Evolutionary conservation across 2,797 vertebrate species (phyloP), one percentile per base, ranked within the genome.

Genomic region (Ispidina lecontei): DNA sequence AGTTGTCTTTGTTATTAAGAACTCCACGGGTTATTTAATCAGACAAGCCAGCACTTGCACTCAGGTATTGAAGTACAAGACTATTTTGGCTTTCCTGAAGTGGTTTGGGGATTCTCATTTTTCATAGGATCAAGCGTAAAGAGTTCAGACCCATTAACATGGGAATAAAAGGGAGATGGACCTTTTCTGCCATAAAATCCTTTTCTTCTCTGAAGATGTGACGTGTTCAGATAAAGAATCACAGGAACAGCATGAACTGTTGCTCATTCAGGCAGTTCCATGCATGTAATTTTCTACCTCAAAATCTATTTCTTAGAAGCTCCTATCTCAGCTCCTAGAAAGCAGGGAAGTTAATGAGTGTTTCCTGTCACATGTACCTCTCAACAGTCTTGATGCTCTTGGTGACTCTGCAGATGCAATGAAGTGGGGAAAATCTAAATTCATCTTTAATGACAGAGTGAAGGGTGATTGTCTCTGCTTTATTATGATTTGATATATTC

Each of bases 11-110:
- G 64, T 81, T 95, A 56, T 76, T 93, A 92, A 84, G 62, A 94
- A 37, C 72, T 71, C 83, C 49, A 41, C 62, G 37, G 70, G 72
- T 95, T 90, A 80, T 82, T 78, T 93, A 93, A 77, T 87, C 69
- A 79, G 87, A 72, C 96, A 96, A 93, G 91, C 82, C 85, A 89
- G 77, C 82, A 75, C 95, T 95, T 94, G 93, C 51, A 63, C 31
- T 87, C 31, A 25, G 65, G 15, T 85, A 74, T 47, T 94, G 84
- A 87, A 92, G 63, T 87, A 63, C 46, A 35, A 69, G 75, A 56
- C 26, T 84, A 2, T 77, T 93, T 83, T 67, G 52, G 39, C 80
- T 94, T 90, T 91, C 29, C 76, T 62, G 58, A 76, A 90, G 85
- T 15, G 0, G 12, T 87, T 89, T 65, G 29, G 17, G 6, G 4